Conservation (phyloP, 30 jellyfish, hydroid and myxozoan genomes). For the Hydractinia symbiolongicarpus region DNA sequence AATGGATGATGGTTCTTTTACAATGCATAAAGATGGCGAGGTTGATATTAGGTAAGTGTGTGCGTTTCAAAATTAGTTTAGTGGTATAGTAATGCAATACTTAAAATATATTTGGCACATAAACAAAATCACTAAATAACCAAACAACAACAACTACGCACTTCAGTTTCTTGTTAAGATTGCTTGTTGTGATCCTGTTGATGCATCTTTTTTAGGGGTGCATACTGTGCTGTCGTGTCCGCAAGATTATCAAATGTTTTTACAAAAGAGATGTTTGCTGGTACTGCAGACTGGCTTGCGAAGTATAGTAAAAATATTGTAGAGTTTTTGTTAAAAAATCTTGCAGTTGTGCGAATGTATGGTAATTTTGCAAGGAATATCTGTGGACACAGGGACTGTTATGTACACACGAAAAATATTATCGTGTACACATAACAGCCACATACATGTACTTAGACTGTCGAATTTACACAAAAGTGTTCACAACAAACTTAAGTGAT, state of each 20-base stretch:
- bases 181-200: neutral
- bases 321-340: neutral
- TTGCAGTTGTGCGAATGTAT: neutral
- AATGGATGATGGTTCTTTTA: constrained; percentile 84
- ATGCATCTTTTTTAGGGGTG: constrained; percentile 60
- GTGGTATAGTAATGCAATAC: neutral
- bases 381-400: no score
- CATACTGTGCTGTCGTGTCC: constrained; percentile 91
- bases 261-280: constrained; percentile 74
- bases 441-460: no score
- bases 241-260: constrained; percentile 73
- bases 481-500: no score
- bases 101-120: no score
- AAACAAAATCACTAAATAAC: no score
- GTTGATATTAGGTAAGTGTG: constrained; percentile 77
- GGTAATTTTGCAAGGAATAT: no score
- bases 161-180: no score
- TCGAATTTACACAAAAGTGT: no score
- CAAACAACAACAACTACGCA: no score
- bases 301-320: constrained; percentile 27
- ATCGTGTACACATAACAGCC: no score
- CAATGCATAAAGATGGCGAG: constrained; percentile 97
- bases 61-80: neutral
- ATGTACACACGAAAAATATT: no score
- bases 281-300: constrained; percentile 88